These are phyloP conservation scores for Microdon myrmicae DNA, from an alignment of 2,888 invertebrate species.

Conservation along the genomic window DNA sequence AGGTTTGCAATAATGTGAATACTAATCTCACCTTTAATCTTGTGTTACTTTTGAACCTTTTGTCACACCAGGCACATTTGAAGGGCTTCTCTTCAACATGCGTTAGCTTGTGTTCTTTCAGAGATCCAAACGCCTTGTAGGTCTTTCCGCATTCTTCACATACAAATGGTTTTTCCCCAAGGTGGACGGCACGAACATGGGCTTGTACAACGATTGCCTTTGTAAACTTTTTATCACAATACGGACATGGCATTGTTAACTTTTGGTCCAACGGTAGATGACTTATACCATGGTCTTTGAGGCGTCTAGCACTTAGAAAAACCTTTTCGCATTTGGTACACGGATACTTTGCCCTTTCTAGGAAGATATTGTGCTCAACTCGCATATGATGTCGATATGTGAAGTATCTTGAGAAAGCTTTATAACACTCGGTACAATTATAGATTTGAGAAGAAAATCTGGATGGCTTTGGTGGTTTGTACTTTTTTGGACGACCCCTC, in stretches of 20 bases:
- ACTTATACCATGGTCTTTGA: slow-evolving; percentile 51
- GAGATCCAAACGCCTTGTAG: slow-evolving; percentile 67
- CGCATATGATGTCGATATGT: slow-evolving; percentile 55
- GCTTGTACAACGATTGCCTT: slow-evolving; percentile 57
- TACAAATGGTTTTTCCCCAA: slow-evolving; percentile 65
- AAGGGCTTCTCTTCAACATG: slow-evolving; percentile 68
- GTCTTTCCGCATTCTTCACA: slow-evolving; percentile 68
- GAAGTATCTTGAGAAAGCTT: slow-evolving; percentile 33
- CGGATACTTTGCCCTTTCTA: slow-evolving; percentile 42
- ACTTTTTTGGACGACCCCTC: slow-evolving; percentile 1
- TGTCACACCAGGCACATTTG: slow-evolving; percentile 64
- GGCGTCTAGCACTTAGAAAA: slow-evolving; percentile 50
- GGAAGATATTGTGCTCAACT: slow-evolving; percentile 45
- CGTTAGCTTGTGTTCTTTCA: slow-evolving; percentile 68
- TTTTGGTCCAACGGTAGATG: slow-evolving; percentile 57
- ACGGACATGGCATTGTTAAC: slow-evolving; percentile 56
- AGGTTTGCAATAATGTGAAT: slow-evolving; percentile 54
- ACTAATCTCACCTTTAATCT: slow-evolving; percentile 55
- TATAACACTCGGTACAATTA: slow-evolving; percentile 25
- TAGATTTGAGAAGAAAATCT: slow-evolving; percentile 5
- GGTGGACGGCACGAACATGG: slow-evolving; percentile 61
- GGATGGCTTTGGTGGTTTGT: neutral
- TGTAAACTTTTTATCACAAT: slow-evolving; percentile 62
- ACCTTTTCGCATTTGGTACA: slow-evolving; percentile 53
- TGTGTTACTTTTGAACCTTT: slow-evolving; percentile 62